phyloP scores from a whole-genome alignment of 2,797 vertebrate genomes.

The Astyanax mexicanus region DNA sequence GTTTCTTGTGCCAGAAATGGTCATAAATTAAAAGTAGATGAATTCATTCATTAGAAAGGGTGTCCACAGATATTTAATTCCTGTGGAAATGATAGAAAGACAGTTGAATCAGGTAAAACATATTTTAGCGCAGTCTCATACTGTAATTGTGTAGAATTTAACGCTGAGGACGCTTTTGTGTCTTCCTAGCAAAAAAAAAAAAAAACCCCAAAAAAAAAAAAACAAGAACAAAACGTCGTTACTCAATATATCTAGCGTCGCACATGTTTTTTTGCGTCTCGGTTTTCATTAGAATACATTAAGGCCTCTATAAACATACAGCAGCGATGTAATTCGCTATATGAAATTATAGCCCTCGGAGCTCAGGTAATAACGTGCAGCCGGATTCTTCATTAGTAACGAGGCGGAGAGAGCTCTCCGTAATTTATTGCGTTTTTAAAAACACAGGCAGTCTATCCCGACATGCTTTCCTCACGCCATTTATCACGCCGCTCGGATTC shows the following conservation, averaged over 20 bases:
- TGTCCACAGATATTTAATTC: too few species aligned
- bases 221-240: conserved; percentile 28
- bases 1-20: too few species aligned
- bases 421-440: conserved; percentile 58
- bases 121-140: too few species aligned
- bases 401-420: conserved; percentile 28
- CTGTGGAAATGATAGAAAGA: too few species aligned
- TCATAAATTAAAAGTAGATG: too few species aligned
- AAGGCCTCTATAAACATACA: conserved; percentile 42
- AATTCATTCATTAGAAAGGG: too few species aligned
- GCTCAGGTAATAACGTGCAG: conserved; percentile 55
- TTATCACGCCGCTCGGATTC: conserved; percentile 42
- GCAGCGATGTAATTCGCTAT: conserved; percentile 48
- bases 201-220: too few species aligned
- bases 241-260: conserved; percentile 25
- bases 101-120: too few species aligned
- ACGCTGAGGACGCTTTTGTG: background rate
- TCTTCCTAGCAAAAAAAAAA: background rate
- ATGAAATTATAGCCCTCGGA: conserved; percentile 51
- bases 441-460: conserved; percentile 37
- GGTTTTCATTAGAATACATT: conserved; percentile 55
- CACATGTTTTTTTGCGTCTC: conserved; percentile 23
- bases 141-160: too few species aligned
- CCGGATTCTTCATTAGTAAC: conserved; percentile 53
- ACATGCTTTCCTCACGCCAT: conserved; percentile 31